These are phyloP conservation scores for Acanthurus leucopareius DNA, from an alignment of 2,797 vertebrate species.

Conservation along the genomic window DNA sequence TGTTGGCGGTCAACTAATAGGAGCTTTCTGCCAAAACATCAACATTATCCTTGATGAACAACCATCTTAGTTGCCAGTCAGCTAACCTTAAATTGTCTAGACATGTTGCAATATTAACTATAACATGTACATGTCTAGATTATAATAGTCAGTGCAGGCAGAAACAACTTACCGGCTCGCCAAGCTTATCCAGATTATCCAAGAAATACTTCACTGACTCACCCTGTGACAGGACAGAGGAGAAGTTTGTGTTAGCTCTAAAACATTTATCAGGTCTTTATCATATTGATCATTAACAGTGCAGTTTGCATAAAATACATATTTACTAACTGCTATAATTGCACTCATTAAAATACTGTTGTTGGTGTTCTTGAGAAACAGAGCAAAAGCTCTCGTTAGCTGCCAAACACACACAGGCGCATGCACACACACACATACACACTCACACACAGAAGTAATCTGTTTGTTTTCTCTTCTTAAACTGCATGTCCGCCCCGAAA, in stretches of 20 bases:
- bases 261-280: constrained; percentile 20
- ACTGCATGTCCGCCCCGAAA: not conserved
- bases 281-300: not conserved
- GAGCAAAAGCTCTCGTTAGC: not conserved
- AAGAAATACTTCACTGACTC: constrained; percentile 99
- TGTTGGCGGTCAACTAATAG: not conserved
- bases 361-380: not conserved
- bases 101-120: constrained; percentile 42
- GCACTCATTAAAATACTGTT: not conserved
- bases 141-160: constrained; percentile 47
- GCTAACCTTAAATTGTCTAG: constrained; percentile 10
- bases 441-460: constrained; percentile 5
- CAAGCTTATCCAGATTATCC: constrained; percentile 98
- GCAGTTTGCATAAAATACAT: not conserved
- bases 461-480: constrained; percentile 38
- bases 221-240: constrained; percentile 86
- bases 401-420: not conserved
- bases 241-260: constrained; percentile 67
- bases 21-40: not conserved
- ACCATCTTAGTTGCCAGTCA: not conserved
- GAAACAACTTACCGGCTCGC: constrained; percentile 91
- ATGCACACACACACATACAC: not conserved
- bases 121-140: constrained; percentile 33
- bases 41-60: not conserved
- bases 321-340: not conserved